Evolutionary conservation across 2,888 invertebrate genomes (phyloP).

Genomic region (Chouioia cunea): DNA sequence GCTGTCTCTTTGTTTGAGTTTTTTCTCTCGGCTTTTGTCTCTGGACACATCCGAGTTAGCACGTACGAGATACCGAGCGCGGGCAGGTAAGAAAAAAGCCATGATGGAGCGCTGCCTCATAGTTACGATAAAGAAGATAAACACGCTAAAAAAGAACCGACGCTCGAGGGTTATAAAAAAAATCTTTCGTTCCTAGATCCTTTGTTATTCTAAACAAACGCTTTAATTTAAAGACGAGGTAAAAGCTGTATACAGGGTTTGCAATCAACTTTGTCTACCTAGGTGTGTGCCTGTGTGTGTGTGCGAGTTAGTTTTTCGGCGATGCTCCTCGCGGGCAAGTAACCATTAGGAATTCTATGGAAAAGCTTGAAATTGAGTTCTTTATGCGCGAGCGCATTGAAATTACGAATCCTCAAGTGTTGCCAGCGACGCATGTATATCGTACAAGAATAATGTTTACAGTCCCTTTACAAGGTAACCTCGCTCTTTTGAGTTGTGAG

Average conservation of each 20-base stretch:
- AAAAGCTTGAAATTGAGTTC: conserved; percentile 23
- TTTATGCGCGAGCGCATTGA: neutral
- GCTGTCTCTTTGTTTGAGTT: too few relatives aligned
- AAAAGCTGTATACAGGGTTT: neutral
- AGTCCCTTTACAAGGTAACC: conserved; percentile 28
- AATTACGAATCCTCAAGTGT: conserved; percentile 33
- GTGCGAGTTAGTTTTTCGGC: too few relatives aligned
- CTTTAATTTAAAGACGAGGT: conserved; percentile 28
- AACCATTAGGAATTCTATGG: too few relatives aligned
- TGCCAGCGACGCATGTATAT: conserved; percentile 26
- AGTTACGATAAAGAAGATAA: conserved; percentile 38
- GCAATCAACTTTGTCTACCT: conserved; percentile 9
- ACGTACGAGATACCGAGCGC: neutral
- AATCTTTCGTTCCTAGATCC: neutral
- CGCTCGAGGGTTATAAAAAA: neutral
- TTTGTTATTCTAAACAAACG: conserved; percentile 41
- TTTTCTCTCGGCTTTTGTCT: neutral
- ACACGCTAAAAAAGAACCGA: conserved; percentile 33
- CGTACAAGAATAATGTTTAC: conserved; percentile 26
- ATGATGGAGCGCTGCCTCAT: conserved; percentile 7
- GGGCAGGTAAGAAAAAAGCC: conserved; percentile 11
- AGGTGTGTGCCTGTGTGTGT: too few relatives aligned
- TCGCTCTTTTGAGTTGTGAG: conserved; percentile 15
- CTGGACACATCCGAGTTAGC: neutral
- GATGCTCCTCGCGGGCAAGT: too few relatives aligned